These are phyloP conservation scores for Elanus axillaris DNA, from an alignment of 2,113 vertebrate species.

Conservation along the genomic window DNA sequence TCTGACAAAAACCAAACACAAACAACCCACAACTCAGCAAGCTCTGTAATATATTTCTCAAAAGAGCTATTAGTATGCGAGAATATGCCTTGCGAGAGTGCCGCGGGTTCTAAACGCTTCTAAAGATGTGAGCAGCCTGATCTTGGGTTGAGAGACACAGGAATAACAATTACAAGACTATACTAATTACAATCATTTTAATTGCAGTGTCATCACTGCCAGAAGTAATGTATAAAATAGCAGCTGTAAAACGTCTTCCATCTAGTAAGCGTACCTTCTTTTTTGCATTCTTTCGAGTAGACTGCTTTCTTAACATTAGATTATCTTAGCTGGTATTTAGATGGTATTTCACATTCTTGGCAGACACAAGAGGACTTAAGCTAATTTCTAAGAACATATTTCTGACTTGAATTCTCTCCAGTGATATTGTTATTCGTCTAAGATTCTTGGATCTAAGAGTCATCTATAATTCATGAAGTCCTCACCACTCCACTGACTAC, in stretches of 20 bases:
- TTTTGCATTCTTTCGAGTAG: neutral
- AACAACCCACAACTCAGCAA: neutral
- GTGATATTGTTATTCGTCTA: neutral
- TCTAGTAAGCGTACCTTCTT: neutral
- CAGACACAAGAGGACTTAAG: neutral
- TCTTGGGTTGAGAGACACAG: neutral
- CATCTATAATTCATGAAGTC: neutral
- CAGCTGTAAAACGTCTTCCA: neutral
- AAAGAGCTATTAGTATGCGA: neutral
- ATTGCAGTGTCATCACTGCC: neutral
- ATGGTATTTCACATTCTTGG: neutral
- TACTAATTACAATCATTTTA: neutral
- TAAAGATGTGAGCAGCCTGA: neutral
- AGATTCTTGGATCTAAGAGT: neutral
- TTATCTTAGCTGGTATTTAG: neutral
- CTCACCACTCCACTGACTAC: neutral
- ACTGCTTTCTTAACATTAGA: neutral
- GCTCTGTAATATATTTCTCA: neutral
- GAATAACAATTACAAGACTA: neutral
- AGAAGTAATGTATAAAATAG: neutral
- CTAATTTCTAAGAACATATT: neutral
- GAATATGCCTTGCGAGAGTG: neutral
- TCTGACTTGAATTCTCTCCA: constrained; percentile 8
- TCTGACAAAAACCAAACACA: neutral
- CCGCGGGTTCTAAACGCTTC: neutral